phyloP scores from a whole-genome alignment of 2,888 invertebrate genomes.

The Ethmia dodecea region DNA sequence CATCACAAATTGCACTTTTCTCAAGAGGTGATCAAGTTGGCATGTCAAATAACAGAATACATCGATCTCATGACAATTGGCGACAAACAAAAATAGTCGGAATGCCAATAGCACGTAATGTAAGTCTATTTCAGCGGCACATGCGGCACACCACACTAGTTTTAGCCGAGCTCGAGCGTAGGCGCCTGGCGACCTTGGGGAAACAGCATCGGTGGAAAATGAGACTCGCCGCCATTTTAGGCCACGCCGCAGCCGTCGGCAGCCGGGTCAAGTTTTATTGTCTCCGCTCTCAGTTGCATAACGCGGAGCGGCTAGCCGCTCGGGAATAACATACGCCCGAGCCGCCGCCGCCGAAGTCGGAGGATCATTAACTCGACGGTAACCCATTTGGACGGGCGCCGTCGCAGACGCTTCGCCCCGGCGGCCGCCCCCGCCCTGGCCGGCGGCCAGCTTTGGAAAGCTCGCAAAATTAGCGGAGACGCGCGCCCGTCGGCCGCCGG shows the following conservation, averaged over 20 bases:
- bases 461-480: slow-evolving; percentile 44
- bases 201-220: slow-evolving; percentile 58
- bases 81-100: slow-evolving; percentile 64
- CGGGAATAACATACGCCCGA: slow-evolving; percentile 51
- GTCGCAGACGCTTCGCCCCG: slow-evolving; percentile 57
- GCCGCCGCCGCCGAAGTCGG: slow-evolving; percentile 41
- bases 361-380: slow-evolving; percentile 66
- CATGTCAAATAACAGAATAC: slow-evolving; percentile 41
- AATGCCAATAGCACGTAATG: slow-evolving; percentile 62
- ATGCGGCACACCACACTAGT: slow-evolving; percentile 56
- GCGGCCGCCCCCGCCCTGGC: slow-evolving; percentile 48
- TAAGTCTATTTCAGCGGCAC: slow-evolving; percentile 64
- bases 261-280: slow-evolving; percentile 71
- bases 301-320: slow-evolving; percentile 42
- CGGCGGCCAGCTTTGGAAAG: slow-evolving; percentile 37
- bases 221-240: slow-evolving; percentile 74
- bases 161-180: slow-evolving; percentile 67
- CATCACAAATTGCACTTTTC: slow-evolving; percentile 41
- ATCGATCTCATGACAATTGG: slow-evolving; percentile 39
- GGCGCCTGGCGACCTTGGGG: slow-evolving; percentile 69
- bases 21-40: slow-evolving; percentile 33
- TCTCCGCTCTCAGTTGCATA: slow-evolving; percentile 69
- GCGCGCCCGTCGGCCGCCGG: slow-evolving; percentile 39
- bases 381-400: slow-evolving; percentile 65
- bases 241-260: slow-evolving; percentile 57